Evolutionary conservation across 2,888 invertebrate genomes (phyloP), one percentile per base, ranked within the genome.

Genomic region (Dryomyza anilis): DNA sequence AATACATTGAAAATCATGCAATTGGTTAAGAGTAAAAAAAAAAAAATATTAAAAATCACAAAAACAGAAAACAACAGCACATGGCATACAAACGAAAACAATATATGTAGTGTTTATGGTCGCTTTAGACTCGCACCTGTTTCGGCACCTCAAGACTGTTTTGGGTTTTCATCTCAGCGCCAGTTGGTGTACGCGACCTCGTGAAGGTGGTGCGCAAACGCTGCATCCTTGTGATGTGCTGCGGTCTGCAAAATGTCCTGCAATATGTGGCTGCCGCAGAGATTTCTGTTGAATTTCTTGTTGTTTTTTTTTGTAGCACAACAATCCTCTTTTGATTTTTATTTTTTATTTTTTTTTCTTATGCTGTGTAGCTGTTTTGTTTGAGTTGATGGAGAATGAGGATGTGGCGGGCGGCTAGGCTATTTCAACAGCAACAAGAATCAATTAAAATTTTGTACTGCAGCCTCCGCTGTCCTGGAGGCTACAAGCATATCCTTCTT

Each of bases 101-200:
- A n/a, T n/a, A n/a, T n/a, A n/a, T n/a, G n/a, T n/a, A n/a, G n/a
- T n/a, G n/a, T n/a, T n/a, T n/a, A n/a, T n/a, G n/a, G n/a, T n/a
- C n/a, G n/a, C n/a, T 33, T 45, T 5, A 48, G 59, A 50, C 39
- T 66, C 74, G 71, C 78, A 88, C 88, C 87, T 93, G 93, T 81
- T 93, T 93, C 72, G 95, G 94, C 76, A 94, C 93, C 83, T 95
- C 94, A 76, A 95, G 89, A 84, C 93, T 94, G 85, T 92, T 93
- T 82, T 94, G 94, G 72, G 91, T 92, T 87, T 94, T 94, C 93
- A 94, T 94, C 85, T 94, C 94, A 79, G 92, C 91, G 73, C 93
- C 93, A 70, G 93, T 94, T 70, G 94, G 94, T 73, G 94, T 94
- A 78, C 91, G 89, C 82, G 93, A 93, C 81, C 94, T 89, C 85